These are phyloP conservation scores for Agapostemon virescens DNA, from an alignment of 2,888 invertebrate genomes.

Conservation along the genomic window DNA sequence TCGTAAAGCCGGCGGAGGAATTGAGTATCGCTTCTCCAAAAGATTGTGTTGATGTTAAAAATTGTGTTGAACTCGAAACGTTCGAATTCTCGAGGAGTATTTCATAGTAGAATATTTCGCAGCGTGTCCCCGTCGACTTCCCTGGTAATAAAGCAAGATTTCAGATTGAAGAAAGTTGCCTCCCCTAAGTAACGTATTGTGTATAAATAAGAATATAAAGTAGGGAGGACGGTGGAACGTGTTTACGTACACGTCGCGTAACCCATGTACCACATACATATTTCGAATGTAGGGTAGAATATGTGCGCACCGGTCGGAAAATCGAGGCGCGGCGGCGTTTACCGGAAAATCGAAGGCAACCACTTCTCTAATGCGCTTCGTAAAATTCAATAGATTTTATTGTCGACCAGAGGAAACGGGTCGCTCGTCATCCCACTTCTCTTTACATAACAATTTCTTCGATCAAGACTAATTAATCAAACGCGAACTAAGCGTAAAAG, in stretches of 20 bases:
- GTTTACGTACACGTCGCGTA: constrained; percentile 9
- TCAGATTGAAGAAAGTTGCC: not conserved
- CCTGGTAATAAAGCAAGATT: constrained; percentile 16
- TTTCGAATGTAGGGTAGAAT: constrained; percentile 48
- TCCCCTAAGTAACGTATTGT: not conserved
- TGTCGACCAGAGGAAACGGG: constrained; percentile 45
- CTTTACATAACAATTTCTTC: constrained; percentile 13
- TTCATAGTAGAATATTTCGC: not conserved
- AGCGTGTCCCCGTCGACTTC: not conserved
- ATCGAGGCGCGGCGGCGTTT: constrained; percentile 51
- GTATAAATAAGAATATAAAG: constrained; percentile 21
- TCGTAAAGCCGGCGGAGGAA: too few relatives aligned
- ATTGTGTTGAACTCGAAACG: too few relatives aligned
- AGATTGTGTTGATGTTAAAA: too few relatives aligned
- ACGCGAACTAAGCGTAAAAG: not conserved
- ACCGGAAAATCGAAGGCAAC: constrained; percentile 58
- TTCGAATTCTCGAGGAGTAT: not conserved
- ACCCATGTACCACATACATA: constrained; percentile 22
- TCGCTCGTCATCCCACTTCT: constrained; percentile 24
- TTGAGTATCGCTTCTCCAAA: too few relatives aligned
- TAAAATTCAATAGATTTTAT: constrained; percentile 51
- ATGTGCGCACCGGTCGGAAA: constrained; percentile 51
- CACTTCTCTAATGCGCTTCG: constrained; percentile 44
- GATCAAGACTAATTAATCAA: not conserved
- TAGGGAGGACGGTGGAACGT: constrained; percentile 6